Evolutionary conservation across 2,113 vertebrate species (phyloP).

Genomic region (Brachypodius melanocephalos): DNA sequence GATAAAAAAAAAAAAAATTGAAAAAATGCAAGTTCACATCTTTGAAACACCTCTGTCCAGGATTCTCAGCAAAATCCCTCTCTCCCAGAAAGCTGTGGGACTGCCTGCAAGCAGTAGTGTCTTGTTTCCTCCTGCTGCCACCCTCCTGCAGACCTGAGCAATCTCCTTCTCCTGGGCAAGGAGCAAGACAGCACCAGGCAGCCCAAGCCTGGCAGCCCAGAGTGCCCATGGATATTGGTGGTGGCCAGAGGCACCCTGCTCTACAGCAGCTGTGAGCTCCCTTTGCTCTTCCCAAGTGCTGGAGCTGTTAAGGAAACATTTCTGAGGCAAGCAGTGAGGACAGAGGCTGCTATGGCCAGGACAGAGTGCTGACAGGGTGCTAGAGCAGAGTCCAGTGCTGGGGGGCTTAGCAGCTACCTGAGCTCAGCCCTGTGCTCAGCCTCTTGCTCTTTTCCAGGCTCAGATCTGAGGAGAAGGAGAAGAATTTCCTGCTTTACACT

Average conservation of each 20-base stretch:
- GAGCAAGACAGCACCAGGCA: fast-evolving
- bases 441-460: neutral
- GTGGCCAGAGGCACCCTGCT: neutral
- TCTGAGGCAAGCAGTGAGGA: neutral
- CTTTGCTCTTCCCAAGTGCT: neutral
- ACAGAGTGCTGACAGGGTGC: neutral
- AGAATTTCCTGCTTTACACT: neutral
- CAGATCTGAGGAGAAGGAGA: neutral
- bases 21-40: neutral
- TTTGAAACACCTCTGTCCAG: neutral
- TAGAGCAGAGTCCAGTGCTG: neutral
- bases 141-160: neutral
- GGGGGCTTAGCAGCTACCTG: neutral
- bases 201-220: fast-evolving
- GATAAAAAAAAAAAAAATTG: neutral
- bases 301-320: neutral
- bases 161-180: neutral
- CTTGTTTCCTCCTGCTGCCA: neutral
- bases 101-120: neutral
- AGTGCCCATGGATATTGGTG: fast-evolving
- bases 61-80: neutral
- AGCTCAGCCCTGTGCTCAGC: neutral
- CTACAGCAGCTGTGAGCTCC: neutral
- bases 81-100: neutral
- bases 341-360: neutral